Conservation (phyloP, 2,888 invertebrate genomes). For the Escarpia spicata region DNA sequence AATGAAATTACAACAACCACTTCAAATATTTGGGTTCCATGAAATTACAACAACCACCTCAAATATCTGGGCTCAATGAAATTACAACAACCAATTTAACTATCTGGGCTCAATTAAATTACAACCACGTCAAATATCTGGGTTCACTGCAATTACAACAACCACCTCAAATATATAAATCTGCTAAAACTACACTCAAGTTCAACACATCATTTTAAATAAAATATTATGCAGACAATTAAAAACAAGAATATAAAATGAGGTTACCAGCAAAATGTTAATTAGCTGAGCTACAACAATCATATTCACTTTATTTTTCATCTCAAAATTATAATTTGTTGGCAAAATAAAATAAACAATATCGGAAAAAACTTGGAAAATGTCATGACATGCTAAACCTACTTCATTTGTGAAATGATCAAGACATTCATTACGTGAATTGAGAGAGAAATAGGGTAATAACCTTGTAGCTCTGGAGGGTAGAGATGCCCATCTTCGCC, state of each 20-base stretch:
- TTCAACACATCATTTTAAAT: background rate
- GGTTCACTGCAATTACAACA: slow-evolving; percentile 82
- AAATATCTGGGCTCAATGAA: slow-evolving; percentile 94
- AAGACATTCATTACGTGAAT: too few species aligned
- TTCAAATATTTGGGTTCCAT: slow-evolving; percentile 39
- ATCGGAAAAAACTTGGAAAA: too few species aligned
- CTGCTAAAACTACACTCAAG: background rate
- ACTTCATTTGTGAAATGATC: too few species aligned
- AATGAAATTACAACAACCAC: slow-evolving; percentile 84
- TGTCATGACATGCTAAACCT: too few species aligned
- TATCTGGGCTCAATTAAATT: background rate
- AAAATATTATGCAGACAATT: background rate
- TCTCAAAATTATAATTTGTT: too few species aligned
- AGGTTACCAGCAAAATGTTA: too few species aligned
- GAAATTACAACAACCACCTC: slow-evolving; percentile 91
- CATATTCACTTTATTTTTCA: too few species aligned
- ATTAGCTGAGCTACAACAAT: too few species aligned
- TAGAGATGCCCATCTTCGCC: slow-evolving; percentile 99
- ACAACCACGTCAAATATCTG: slow-evolving; percentile 93
- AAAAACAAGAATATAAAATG: background rate
- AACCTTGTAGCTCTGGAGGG: slow-evolving; percentile 93
- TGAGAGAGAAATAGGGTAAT: too few species aligned
- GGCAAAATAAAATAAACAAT: too few species aligned
- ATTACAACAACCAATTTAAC: background rate
- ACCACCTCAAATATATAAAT: slow-evolving; percentile 74